Conservation (phyloP, 1,140 invertebrate genomes). For the Drosophila hydei region DNA sequence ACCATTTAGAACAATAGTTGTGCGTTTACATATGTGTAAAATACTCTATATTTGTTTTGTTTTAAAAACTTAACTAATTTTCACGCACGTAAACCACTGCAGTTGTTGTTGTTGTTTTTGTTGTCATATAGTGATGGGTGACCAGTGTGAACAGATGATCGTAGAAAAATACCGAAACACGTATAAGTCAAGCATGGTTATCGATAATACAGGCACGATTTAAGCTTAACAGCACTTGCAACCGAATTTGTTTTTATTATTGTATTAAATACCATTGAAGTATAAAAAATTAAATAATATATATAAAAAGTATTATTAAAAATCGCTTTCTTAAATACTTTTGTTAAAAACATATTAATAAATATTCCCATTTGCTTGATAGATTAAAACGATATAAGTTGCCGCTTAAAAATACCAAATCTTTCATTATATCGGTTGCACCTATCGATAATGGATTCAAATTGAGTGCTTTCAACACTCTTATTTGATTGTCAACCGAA, state of each 20-base stretch:
- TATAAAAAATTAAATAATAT: too few relatives aligned
- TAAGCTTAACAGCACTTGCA: conserved; percentile 28
- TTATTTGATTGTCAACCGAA: not conserved
- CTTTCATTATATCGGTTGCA: not conserved
- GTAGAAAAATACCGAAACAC: conserved; percentile 10
- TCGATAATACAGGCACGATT: conserved; percentile 29
- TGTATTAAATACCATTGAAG: not conserved
- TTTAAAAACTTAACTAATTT: conserved; percentile 76
- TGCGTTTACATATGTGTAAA: conserved; percentile 24
- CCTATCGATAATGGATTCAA: not conserved
- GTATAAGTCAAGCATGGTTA: not conserved
- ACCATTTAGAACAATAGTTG: conserved; percentile 53
- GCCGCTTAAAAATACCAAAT: not conserved
- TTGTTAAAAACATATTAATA: too few relatives aligned
- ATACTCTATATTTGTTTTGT: conserved; percentile 60
- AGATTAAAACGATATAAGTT: too few relatives aligned
- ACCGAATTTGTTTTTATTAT: not conserved
- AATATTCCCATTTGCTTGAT: too few relatives aligned
- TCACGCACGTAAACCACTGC: conserved; percentile 74
- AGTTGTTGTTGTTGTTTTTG: conserved; percentile 53
- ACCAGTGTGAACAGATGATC: conserved; percentile 25
- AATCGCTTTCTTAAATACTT: too few relatives aligned
- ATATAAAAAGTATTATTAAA: too few relatives aligned
- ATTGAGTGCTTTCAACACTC: not conserved
- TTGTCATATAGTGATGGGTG: conserved; percentile 46